Evolutionary conservation across 2,888 invertebrate species (phyloP), one percentile per base, ranked within the genome.

Genomic region (Shargacucullia verbasci): DNA sequence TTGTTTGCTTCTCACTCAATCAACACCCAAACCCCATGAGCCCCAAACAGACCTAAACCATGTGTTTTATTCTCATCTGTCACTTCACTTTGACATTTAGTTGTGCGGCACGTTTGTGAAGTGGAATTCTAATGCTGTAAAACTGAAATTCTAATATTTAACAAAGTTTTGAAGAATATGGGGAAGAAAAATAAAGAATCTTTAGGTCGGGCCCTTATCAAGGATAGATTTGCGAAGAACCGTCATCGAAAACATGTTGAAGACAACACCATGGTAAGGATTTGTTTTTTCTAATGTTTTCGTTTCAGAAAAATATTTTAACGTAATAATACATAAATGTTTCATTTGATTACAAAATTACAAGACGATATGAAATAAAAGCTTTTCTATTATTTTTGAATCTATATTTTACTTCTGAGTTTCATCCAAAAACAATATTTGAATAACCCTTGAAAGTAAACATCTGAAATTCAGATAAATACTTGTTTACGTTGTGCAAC

Each of bases 171-270:
- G 20, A 3, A 20, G 52, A 57, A 29, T 67, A 97, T 97, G 97
- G 96, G 96, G 11, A 97, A 97, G 85, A 97, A 97, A 84, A 95
- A 94, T 76, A 97, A 97, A 88, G 89, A 92, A 50, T 88, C 88
- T 33, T 92, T 97, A 43, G 97, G 97, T 0, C 94, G 97, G 56
- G 93, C 96, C 0, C 91, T 98, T 37, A 97, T 98, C 35, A 97
- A 96, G 83, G 96, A 97, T 81, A 95, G 97, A 74, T 97, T 97
- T 83, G 95, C 96, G 0, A 94, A 95, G 63, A 94, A 94, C 46
- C 95, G 95, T 39, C 94, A 94, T 45, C 94, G 94, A 72, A 96
- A 95, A 89, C 95, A 95, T 91, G 95, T 96, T 41, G 95, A 95
- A 81, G 96, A 96, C 79, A 95, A 96, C 73, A 96, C 97, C 6